Conservation (phyloP, 2,113 vertebrate species). For the Protomyctophum bolini region DNA sequence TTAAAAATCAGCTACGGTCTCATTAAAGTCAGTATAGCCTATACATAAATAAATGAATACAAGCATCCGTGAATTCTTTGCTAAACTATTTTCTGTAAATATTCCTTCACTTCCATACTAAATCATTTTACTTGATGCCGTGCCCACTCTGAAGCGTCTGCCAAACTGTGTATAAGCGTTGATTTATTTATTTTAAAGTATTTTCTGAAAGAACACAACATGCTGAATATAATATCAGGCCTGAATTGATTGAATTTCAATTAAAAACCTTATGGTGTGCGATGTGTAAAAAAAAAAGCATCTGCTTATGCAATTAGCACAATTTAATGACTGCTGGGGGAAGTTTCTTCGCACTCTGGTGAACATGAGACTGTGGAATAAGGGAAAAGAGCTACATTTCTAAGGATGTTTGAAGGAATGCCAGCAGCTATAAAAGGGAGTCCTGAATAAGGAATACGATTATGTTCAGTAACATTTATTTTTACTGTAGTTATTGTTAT, state of each 20-base stretch:
- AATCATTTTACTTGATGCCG: too few species aligned
- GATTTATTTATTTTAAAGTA: constrained; percentile 6
- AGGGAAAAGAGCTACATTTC: constrained; percentile 36
- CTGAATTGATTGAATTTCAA: constrained; percentile 65
- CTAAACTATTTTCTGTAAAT: too few species aligned
- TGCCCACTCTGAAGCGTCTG: too few species aligned
- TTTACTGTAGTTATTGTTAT: too few species aligned
- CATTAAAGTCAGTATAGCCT: background rate
- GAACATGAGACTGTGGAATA: constrained; percentile 55
- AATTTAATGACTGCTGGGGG: constrained; percentile 70
- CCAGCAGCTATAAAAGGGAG: background rate
- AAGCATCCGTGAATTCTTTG: background rate
- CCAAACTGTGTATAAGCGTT: too few species aligned
- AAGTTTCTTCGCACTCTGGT: constrained; percentile 61
- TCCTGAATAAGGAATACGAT: background rate
- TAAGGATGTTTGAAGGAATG: constrained; percentile 15
- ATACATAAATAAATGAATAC: constrained; percentile 29
- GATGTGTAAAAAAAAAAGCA: constrained; percentile 70
- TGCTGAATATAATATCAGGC: constrained; percentile 47
- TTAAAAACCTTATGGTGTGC: constrained; percentile 64
- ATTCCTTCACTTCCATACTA: too few species aligned
- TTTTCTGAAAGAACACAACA: constrained; percentile 19
- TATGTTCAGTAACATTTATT: background rate
- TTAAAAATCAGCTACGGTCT: background rate
- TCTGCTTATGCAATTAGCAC: constrained; percentile 66